Evolutionary conservation across 2,888 invertebrate genomes (phyloP).

Genomic region (Tenthredo livida): DNA sequence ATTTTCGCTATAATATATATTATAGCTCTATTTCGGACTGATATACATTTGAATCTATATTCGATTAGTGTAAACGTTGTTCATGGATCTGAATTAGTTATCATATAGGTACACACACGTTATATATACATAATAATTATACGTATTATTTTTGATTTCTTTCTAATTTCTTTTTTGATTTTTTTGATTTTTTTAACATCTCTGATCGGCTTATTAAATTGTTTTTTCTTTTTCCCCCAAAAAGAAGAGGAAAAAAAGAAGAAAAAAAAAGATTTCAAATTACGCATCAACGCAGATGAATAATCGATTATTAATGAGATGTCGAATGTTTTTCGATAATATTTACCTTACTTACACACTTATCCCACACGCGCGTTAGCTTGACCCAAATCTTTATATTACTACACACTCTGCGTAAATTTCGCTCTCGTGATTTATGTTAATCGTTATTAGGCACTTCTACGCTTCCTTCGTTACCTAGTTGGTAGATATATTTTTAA

Average conservation of each 20-base stretch:
- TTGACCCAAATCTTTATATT: not conserved
- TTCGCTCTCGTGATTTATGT: not conserved
- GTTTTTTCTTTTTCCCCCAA: not conserved
- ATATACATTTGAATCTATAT: constrained; percentile 5
- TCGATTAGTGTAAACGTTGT: constrained; percentile 6
- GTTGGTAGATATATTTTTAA: not conserved
- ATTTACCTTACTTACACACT: not conserved
- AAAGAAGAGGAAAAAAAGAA: no score
- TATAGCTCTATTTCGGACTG: constrained; percentile 53
- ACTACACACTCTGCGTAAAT: not conserved
- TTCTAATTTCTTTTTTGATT: not conserved
- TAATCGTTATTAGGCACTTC: constrained; percentile 3
- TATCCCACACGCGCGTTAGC: not conserved
- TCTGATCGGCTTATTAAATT: not conserved
- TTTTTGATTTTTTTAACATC: not conserved
- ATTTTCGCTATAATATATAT: constrained; percentile 15
- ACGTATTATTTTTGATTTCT: not conserved
- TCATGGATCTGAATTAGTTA: constrained; percentile 6
- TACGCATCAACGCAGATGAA: not conserved
- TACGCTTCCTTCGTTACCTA: not conserved
- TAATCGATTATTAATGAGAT: not conserved
- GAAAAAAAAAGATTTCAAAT: not conserved
- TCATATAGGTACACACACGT: not conserved
- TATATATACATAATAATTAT: not conserved
- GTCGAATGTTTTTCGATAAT: not conserved